Percentiles rank a stretch among this genome's conserved stretches.
These are phyloP conservation scores for Labia minor DNA, from an alignment of 2,888 invertebrate species.

Conservation along the genomic window DNA sequence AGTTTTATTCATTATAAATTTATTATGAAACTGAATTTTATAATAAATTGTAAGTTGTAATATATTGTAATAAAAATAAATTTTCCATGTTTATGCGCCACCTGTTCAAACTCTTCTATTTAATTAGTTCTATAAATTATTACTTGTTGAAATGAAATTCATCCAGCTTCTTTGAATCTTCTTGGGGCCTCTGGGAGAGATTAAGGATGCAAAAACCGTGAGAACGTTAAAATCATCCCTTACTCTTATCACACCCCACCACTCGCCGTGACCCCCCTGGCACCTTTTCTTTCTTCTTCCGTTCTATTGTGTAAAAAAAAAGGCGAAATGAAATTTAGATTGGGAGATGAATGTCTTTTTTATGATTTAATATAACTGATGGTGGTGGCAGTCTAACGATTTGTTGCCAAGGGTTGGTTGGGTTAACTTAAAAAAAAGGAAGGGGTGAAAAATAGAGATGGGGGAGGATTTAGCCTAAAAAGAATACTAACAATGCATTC, in stretches of 20 bases:
- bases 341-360: constrained; percentile 13
- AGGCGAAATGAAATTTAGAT: constrained; percentile 13
- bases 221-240: background rate
- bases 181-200: too few species aligned
- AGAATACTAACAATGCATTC: background rate
- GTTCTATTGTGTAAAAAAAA: background rate
- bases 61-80: too few species aligned
- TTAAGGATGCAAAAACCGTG: constrained; percentile 9
- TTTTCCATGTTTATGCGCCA: background rate
- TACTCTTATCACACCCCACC: background rate
- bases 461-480: background rate
- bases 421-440: background rate
- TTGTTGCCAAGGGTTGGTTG: constrained; percentile 13
- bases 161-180: background rate
- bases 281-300: background rate
- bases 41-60: too few species aligned
- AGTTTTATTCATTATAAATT: too few species aligned
- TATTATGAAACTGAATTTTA: too few species aligned
- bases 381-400: constrained; percentile 4
- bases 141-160: constrained; percentile 1
- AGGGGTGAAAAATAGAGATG: background rate
- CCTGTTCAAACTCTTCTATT: background rate
- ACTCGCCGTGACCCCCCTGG: background rate
- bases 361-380: constrained; percentile 13
- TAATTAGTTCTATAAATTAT: constrained; percentile 4